phyloP scores from a whole-genome alignment of 2,797 vertebrate genomes.

The Lacerta agilis region DNA sequence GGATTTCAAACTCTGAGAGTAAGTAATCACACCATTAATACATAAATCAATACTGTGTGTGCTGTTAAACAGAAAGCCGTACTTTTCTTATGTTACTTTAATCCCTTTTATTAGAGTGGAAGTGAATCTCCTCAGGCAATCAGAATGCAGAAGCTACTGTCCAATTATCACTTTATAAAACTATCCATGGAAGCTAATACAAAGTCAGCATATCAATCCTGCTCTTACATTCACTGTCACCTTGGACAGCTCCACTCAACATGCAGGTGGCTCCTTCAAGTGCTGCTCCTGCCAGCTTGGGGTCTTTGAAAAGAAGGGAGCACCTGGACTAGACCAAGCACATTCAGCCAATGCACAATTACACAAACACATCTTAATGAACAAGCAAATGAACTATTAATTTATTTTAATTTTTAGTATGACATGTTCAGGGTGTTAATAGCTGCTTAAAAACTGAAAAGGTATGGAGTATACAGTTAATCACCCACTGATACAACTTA shows the following conservation, averaged over 20 bases:
- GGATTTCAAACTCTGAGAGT: constrained; percentile 48
- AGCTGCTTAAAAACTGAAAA: background rate
- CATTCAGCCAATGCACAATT: constrained; percentile 34
- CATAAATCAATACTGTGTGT: constrained; percentile 37
- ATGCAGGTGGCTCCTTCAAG: background rate
- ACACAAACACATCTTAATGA: constrained; percentile 24
- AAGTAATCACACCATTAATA: constrained; percentile 59
- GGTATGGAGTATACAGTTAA: background rate
- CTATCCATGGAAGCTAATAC: constrained; percentile 52
- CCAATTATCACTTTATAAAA: constrained; percentile 68
- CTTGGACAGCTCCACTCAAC: constrained; percentile 57
- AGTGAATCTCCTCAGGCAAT: constrained; percentile 55
- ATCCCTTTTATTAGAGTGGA: constrained; percentile 52
- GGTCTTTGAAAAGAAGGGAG: constrained; percentile 49
- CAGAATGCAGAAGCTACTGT: constrained; percentile 46
- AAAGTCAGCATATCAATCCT: constrained; percentile 53
- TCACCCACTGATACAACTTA: too few species aligned
- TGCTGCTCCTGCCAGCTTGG: background rate
- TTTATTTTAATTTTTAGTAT: background rate
- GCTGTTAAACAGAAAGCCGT: constrained; percentile 47
- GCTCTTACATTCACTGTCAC: constrained; percentile 44
- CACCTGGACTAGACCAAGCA: background rate
- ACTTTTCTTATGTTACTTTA: constrained; percentile 41
- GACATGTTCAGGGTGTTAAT: background rate
- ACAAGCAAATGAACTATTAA: background rate